Base-by-base conservation (phyloP, 2,888 invertebrate genomes). In the Philonicus albiceps region DNA sequence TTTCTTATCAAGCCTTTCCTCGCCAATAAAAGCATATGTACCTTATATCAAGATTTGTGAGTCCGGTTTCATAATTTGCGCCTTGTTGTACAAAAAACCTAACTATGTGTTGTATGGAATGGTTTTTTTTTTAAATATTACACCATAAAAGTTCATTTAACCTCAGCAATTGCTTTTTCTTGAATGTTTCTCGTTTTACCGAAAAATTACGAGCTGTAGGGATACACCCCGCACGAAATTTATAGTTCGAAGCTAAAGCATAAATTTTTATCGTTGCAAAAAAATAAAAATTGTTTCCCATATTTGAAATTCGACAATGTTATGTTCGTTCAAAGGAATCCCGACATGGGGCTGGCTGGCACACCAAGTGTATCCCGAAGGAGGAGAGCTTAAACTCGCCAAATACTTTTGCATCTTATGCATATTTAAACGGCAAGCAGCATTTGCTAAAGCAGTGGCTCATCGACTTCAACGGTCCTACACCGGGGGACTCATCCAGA, bases 361-460 rank as follows among this genome's bases (percentile, higher is more conserved):
- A n/a, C n/a, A 55, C 55, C 55, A n/a, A 19, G 22, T 19, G 22
- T 22, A 40, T 22, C 78, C 78, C 6, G 22, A 43, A 43, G 27
- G 27, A 27, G 43, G 43, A 40, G 34, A 78, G 37, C 78, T 22
- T 11, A 11, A 37, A 37, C 37, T 37, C 37, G 37, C 37, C 40
- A 78, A 78, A 78, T 78, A 19, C 78, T 78, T 78, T 78, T 43
- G 43, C 78, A 78, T 78, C 22, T 78, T 78, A 78, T 78, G 78
- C 78, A 78, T 78, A 78, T 81, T 81, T 55, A 81, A 55, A 55
- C 34, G 30, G 11, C 8, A n/a, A 80, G 80, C 55, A 55, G 31
- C 81, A 55, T 81, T 81, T 81, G 81, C 81, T 81, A 55, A 81
- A 81, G 55, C 55, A 81, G 31, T 31, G 27, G 53, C 13, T 31